These are phyloP conservation scores for Okamejei kenojei DNA, from an alignment of 2,797 vertebrate species.

Conservation along the genomic window DNA sequence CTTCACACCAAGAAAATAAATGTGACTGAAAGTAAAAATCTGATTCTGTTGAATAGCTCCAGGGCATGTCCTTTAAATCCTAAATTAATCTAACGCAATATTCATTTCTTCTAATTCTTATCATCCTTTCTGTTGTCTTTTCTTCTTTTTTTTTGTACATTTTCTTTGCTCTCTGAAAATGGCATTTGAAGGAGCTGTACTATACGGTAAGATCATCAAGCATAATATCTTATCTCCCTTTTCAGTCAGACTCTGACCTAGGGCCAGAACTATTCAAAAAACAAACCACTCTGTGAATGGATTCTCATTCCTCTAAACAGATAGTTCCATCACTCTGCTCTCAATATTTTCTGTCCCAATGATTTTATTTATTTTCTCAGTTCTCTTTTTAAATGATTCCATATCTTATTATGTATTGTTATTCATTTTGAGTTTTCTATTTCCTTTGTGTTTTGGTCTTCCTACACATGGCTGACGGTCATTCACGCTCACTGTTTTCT, in stretches of 20 bases:
- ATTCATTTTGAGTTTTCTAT: neutral
- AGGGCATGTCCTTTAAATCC: neutral
- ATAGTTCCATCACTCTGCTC: neutral
- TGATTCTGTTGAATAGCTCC: neutral
- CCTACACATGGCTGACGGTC: neutral
- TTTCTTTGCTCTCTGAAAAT: neutral
- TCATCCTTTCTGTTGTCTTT: neutral
- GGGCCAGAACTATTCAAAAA: neutral
- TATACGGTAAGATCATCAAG: neutral
- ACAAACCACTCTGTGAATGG: neutral
- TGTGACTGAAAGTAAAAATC: neutral
- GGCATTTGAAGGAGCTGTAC: neutral
- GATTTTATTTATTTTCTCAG: neutral
- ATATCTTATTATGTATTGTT: neutral
- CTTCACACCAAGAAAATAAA: slow-evolving; percentile 6
- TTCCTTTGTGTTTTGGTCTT: neutral
- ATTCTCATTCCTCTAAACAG: neutral
- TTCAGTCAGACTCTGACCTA: neutral
- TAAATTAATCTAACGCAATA: neutral
- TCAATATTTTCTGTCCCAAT: neutral
- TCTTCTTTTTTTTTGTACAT: neutral
- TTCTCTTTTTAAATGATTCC: neutral
- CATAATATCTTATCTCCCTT: neutral
- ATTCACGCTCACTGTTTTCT: neutral
- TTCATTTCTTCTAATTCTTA: neutral